Conservation (phyloP, 2,888 invertebrate genomes). For the Drosophila tripunctata region DNA sequence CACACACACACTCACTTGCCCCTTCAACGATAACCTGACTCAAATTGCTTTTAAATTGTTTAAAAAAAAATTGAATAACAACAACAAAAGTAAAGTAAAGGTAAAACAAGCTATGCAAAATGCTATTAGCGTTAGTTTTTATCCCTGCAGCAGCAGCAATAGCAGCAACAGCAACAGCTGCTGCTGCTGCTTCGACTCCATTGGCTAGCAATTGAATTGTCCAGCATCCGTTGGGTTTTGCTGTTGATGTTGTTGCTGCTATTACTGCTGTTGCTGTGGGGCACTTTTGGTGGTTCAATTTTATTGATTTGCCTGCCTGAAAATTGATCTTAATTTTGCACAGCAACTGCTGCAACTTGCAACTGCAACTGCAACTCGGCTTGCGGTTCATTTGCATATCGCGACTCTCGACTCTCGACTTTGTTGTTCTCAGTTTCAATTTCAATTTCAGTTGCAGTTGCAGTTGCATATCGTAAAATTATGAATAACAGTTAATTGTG, state of each 20-base stretch:
- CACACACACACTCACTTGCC: background rate
- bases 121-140: conserved; percentile 47
- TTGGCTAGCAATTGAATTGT: conserved; percentile 70
- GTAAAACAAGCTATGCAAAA: conserved; percentile 35
- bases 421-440: background rate
- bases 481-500: conserved; percentile 71
- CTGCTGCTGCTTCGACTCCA: conserved; percentile 31
- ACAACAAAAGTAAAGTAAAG: conserved; percentile 1
- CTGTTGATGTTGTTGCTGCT: conserved; percentile 4
- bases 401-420: conserved; percentile 22
- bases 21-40: conserved; percentile 44
- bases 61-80: conserved; percentile 21
- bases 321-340: conserved; percentile 63
- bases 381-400: conserved; percentile 56
- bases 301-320: conserved; percentile 70
- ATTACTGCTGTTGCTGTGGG: conserved; percentile 6
- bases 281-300: conserved; percentile 35
- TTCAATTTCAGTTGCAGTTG: background rate
- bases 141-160: conserved; percentile 59
- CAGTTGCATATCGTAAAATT: conserved; percentile 33
- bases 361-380: conserved; percentile 15
- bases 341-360: conserved; percentile 15
- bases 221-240: conserved; percentile 45
- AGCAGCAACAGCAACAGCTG: conserved; percentile 11
- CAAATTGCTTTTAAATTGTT: conserved; percentile 80